phyloP scores from a whole-genome alignment of 2,113 vertebrate species.

The Saccopteryx bilineata region DNA sequence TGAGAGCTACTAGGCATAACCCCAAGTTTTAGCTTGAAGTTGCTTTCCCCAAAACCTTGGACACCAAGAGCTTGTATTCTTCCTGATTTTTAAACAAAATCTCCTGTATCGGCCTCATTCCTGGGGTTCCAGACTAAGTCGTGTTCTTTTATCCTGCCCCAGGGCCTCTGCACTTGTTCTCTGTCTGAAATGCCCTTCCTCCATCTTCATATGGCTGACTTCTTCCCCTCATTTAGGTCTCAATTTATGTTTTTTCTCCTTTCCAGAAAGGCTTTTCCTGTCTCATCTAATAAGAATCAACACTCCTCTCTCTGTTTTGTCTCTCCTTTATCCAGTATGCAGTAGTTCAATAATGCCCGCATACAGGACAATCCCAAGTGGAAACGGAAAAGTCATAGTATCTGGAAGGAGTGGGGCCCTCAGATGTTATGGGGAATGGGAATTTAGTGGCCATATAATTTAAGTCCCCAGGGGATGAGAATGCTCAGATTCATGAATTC shows the following conservation, averaged over 20 bases:
- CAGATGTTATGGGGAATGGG: not conserved
- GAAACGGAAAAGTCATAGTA: not conserved
- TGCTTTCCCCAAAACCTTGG: not conserved
- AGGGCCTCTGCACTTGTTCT: not conserved
- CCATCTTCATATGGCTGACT: not conserved
- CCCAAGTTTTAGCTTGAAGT: not conserved
- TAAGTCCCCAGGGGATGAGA: not conserved
- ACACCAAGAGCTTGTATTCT: not conserved
- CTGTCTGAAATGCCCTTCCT: not conserved
- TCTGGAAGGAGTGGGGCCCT: not conserved
- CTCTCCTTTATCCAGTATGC: not conserved
- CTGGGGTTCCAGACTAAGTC: not conserved
- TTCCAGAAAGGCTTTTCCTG: not conserved
- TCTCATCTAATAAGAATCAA: not conserved
- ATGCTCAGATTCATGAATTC: not conserved
- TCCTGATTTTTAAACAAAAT: not conserved
- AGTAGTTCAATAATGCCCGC: not conserved
- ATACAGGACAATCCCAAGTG: not conserved
- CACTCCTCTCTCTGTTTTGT: not conserved
- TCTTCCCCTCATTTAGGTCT: not conserved
- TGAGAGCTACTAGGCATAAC: not conserved
- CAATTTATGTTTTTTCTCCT: not conserved
- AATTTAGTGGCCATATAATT: not conserved
- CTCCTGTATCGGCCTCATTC: not conserved
- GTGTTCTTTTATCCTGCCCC: not conserved